phyloP scores from a whole-genome alignment of 2,888 invertebrate species.

The Sphaerolaimus hirsutus region DNA sequence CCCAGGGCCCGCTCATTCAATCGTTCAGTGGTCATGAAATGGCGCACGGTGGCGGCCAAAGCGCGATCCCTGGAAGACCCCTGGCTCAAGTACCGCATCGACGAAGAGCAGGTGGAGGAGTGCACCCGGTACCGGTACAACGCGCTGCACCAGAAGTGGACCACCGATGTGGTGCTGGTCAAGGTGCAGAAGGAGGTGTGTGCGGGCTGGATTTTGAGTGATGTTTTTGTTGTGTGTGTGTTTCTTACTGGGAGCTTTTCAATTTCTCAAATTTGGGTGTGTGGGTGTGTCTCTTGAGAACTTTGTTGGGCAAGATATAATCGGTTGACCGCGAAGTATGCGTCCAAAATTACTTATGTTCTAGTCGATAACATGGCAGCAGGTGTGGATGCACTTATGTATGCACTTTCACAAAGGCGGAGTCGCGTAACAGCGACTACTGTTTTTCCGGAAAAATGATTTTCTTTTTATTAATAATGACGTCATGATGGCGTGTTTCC shows the following conservation, averaged over 20 bases:
- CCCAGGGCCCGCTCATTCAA: neutral
- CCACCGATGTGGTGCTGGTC: slow-evolving; percentile 31
- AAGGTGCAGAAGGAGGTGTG: slow-evolving; percentile 31
- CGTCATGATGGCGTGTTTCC: too few relatives aligned
- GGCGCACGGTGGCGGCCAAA: slow-evolving; percentile 20
- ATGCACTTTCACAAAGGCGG: too few relatives aligned
- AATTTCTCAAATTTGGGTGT: neutral
- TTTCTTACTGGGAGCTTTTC: neutral
- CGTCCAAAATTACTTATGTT: too few relatives aligned
- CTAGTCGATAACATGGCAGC: too few relatives aligned
- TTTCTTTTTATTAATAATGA: too few relatives aligned
- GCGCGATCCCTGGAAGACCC: slow-evolving; percentile 28
- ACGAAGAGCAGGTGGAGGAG: slow-evolving; percentile 28
- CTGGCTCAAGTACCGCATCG: slow-evolving; percentile 32
- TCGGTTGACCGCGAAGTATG: too few relatives aligned
- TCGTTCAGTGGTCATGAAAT: slow-evolving; percentile 9
- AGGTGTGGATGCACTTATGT: too few relatives aligned
- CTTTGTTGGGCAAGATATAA: too few relatives aligned
- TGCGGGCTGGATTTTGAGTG: neutral
- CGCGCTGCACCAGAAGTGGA: slow-evolving; percentile 32
- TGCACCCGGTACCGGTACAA: slow-evolving; percentile 33
- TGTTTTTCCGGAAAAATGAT: neutral
- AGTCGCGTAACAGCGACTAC: too few relatives aligned
- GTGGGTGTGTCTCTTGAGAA: neutral
- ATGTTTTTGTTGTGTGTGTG: neutral